Conservation (phyloP, 2,113 vertebrate genomes). For the Neogobius melanostomus region DNA sequence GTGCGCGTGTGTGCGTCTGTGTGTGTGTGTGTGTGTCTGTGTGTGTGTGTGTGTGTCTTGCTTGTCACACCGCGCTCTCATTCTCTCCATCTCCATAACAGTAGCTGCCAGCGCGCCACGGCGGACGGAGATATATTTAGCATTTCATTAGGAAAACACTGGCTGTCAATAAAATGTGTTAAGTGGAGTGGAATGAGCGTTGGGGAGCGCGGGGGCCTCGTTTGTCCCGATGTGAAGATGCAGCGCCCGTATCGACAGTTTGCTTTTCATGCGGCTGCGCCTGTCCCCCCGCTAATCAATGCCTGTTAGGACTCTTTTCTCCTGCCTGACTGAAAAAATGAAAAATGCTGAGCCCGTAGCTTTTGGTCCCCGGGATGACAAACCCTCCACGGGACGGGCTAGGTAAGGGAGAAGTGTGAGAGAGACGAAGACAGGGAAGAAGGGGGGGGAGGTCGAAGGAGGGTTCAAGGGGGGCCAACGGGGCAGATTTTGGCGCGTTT, state of each 20-base stretch:
- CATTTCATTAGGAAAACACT: conserved; percentile 79
- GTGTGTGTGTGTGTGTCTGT: conserved; percentile 14
- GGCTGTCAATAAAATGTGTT: conserved; percentile 80
- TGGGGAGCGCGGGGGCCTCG: conserved; percentile 72
- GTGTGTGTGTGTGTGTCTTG: conserved; percentile 26
- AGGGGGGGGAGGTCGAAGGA: conserved; percentile 30
- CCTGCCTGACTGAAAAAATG: conserved; percentile 72
- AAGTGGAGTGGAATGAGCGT: conserved; percentile 78
- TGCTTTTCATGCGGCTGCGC: conserved; percentile 72
- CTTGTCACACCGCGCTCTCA: conserved; percentile 65
- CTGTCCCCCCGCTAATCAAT: conserved; percentile 70
- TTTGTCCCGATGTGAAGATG: conserved; percentile 78
- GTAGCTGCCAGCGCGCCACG: conserved; percentile 65
- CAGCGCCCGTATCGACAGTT: conserved; percentile 72
- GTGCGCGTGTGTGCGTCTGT: conserved; percentile 23
- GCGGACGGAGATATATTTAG: conserved; percentile 76
- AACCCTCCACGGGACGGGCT: conserved; percentile 51
- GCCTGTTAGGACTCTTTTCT: conserved; percentile 75
- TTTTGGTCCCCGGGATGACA: conserved; percentile 67
- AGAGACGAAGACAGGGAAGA: conserved; percentile 48
- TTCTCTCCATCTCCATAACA: conserved; percentile 74
- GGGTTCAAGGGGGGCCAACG: conserved; percentile 43
- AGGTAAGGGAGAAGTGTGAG: conserved; percentile 64
- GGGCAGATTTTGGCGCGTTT: conserved; percentile 66
- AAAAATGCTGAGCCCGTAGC: conserved; percentile 72